Percentiles rank a stretch among this genome's conserved stretches.
phyloP scores from a whole-genome alignment of 2,797 vertebrate genomes.

The Neoniphon sammara region DNA sequence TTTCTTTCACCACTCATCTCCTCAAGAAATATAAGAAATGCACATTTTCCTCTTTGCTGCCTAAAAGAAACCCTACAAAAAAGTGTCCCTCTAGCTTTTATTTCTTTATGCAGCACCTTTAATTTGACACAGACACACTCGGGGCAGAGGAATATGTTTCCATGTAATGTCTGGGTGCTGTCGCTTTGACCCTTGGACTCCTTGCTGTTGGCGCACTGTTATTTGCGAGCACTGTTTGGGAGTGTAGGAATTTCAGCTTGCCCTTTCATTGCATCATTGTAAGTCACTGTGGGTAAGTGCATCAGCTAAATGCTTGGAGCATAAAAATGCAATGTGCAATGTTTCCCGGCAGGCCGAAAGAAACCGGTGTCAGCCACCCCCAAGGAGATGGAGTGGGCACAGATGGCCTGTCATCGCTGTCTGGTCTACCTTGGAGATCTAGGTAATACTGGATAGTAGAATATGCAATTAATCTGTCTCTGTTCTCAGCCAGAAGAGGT shows the following conservation, averaged over 20 bases:
- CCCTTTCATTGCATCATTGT: conserved; percentile 21
- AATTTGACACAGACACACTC: no score
- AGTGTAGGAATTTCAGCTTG: no score
- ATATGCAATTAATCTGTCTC: conserved; percentile 27
- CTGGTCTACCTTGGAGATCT: conserved; percentile 97
- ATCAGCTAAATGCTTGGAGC: conserved; percentile 25
- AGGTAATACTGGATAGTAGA: conserved; percentile 82
- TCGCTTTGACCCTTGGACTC: conserved; percentile 3
- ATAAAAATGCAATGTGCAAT: conserved; percentile 16
- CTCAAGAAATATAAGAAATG: no score
- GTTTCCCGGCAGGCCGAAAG: conserved; percentile 86
- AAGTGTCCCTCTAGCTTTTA: no score
- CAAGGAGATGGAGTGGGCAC: conserved; percentile 99
- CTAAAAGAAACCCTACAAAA: no score
- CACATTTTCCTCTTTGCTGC: no score
- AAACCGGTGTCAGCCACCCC: conserved; percentile 92
- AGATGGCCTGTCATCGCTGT: conserved; percentile 97
- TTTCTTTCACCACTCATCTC: no score
- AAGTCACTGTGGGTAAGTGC: conserved; percentile 21
- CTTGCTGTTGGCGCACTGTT: neutral
- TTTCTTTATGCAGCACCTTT: no score
- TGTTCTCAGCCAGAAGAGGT: conserved; percentile 21
- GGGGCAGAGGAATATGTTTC: no score
- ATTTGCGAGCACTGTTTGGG: neutral
- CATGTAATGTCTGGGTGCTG: no score